These are phyloP conservation scores for Orcinus orca DNA, from an alignment of 2,113 vertebrate species.

Conservation along the genomic window DNA sequence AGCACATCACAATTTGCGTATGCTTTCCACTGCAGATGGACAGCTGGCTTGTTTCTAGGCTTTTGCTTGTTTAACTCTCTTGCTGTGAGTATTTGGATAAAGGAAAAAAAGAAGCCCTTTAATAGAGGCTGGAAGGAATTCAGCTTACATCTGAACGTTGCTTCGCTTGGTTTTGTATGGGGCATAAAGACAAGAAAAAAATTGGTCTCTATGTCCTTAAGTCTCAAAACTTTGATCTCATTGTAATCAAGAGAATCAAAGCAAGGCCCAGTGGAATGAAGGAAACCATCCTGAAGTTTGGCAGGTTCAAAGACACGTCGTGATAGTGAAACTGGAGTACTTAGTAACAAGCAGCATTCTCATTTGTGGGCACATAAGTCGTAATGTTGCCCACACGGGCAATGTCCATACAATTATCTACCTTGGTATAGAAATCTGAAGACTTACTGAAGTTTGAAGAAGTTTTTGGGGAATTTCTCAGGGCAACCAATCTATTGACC, in stretches of 20 bases:
- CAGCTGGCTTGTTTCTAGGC: neutral
- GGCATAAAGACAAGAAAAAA: neutral
- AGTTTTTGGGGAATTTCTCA: neutral
- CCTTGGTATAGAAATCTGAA: neutral
- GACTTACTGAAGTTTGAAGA: neutral
- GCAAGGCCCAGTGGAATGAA: neutral
- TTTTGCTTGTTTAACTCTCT: neutral
- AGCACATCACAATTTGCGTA: no score
- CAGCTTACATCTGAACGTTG: neutral
- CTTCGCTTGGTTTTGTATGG: neutral
- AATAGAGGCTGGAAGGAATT: neutral
- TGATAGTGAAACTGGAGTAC: neutral
- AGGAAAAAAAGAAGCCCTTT: neutral
- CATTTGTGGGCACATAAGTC: rapidly evolving
- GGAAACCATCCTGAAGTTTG: neutral
- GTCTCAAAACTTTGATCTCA: neutral
- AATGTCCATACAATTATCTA: neutral
- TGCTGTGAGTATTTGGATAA: neutral
- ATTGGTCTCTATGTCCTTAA: neutral
- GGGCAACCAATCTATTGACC: neutral
- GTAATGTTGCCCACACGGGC: neutral
- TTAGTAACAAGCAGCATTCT: neutral
- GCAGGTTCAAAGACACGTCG: neutral
- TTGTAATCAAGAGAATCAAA: neutral
- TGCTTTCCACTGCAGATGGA: neutral